Conservation (phyloP, 2,113 vertebrate genomes). For the Mugil cephalus region DNA sequence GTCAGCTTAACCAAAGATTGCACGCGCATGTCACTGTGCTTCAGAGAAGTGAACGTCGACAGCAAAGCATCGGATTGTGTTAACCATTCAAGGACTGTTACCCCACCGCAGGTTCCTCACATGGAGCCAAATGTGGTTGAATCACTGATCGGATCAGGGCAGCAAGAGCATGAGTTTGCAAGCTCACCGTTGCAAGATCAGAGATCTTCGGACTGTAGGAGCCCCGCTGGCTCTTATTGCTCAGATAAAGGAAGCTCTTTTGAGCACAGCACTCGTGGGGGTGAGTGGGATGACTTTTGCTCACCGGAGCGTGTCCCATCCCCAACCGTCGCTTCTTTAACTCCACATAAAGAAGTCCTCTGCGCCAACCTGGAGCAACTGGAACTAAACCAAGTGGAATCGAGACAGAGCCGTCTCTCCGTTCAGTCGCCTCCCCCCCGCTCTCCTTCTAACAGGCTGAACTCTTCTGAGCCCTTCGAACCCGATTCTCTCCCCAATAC, state of each 20-base stretch:
- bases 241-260: slow-evolving; percentile 33
- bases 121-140: not conserved
- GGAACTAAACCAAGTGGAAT: slow-evolving; percentile 16
- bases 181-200: slow-evolving; percentile 7
- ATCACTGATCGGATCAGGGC: slow-evolving; percentile 2
- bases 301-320: not conserved
- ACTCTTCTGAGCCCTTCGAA: slow-evolving; percentile 2
- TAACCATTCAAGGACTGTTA: slow-evolving; percentile 5
- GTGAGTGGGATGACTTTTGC: not conserved
- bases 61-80: not conserved
- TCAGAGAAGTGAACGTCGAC: not conserved
- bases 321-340: not conserved
- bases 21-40: slow-evolving; percentile 2
- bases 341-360: not conserved
- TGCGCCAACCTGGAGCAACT: not conserved
- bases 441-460: not conserved
- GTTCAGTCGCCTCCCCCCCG: not conserved
- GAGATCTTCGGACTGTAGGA: slow-evolving; percentile 3
- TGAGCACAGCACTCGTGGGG: slow-evolving; percentile 4
- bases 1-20: slow-evolving; percentile 4
- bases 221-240: slow-evolving; percentile 32
- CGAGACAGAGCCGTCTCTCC: not conserved
- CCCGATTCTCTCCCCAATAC: not conserved
- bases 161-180: not conserved
- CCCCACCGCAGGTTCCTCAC: not conserved